These are phyloP conservation scores for Selenia dentaria DNA, from an alignment of 2,888 invertebrate genomes.

Conservation along the genomic window DNA sequence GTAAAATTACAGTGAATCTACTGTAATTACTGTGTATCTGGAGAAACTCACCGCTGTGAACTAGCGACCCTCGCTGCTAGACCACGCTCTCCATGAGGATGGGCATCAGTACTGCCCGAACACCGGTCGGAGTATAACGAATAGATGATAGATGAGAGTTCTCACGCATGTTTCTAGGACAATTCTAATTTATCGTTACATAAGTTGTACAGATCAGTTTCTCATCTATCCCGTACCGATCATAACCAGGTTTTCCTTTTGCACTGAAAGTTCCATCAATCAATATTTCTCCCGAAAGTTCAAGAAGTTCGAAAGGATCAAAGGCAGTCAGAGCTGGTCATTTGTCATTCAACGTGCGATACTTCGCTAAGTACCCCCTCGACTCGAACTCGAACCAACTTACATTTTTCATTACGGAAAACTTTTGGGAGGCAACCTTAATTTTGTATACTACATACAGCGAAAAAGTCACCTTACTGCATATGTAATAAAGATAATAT, in stretches of 20 bases:
- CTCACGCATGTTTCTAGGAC: too few species aligned
- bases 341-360: conserved; percentile 78
- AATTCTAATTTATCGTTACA: too few species aligned
- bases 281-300: conserved; percentile 19
- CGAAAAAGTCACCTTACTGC: conserved; percentile 25
- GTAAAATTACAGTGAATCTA: too few species aligned
- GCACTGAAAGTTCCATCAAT: conserved; percentile 19
- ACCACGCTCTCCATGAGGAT: too few species aligned
- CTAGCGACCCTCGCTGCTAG: too few species aligned
- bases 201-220: too few species aligned
- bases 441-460: not conserved
- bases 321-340: conserved; percentile 52
- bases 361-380: conserved; percentile 57
- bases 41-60: too few species aligned
- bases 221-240: not conserved
- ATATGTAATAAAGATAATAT: conserved; percentile 3
- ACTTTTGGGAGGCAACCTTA: conserved; percentile 47
- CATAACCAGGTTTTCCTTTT: too few species aligned
- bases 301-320: conserved; percentile 45
- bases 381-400: conserved; percentile 56
- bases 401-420: conserved; percentile 68
- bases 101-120: too few species aligned
- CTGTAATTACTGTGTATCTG: too few species aligned
- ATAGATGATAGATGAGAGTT: too few species aligned
- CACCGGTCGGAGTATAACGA: too few species aligned